These are phyloP conservation scores for Oligia strigilis DNA, from an alignment of 2,888 invertebrate genomes.

Conservation along the genomic window DNA sequence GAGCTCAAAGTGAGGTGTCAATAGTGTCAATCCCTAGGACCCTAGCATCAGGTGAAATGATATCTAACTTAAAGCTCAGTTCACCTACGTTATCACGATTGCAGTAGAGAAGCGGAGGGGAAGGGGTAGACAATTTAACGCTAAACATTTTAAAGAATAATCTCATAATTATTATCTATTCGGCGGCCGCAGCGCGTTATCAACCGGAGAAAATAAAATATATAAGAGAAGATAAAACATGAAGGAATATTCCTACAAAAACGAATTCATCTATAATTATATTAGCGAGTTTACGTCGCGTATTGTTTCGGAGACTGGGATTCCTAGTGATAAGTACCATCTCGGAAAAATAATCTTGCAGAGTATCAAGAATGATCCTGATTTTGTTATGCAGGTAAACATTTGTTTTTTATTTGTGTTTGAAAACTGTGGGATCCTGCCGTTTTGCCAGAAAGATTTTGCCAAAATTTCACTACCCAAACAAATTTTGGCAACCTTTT, in stretches of 20 bases:
- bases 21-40: too few species aligned
- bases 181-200: neutral
- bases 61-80: too few species aligned
- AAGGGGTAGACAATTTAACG: neutral
- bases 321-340: conserved; percentile 72
- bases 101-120: too few species aligned
- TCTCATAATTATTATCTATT: neutral
- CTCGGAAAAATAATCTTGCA: conserved; percentile 61
- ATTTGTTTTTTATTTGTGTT: too few species aligned
- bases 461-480: too few species aligned
- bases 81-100: too few species aligned
- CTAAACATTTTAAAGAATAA: neutral
- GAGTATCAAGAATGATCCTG: conserved; percentile 56
- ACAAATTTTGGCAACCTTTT: too few species aligned
- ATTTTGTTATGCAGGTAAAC: conserved; percentile 58
- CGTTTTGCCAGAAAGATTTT: too few species aligned
- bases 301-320: conserved; percentile 70
- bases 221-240: conserved; percentile 3
- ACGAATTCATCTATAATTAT: conserved; percentile 58
- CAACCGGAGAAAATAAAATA: neutral
- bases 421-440: too few species aligned
- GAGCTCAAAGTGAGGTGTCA: too few species aligned
- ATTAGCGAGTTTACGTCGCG: conserved; percentile 66
- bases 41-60: too few species aligned
- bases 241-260: conserved; percentile 25